Base-by-base conservation (phyloP, 2,797 vertebrate genomes). In the Tragopan temminckii region DNA sequence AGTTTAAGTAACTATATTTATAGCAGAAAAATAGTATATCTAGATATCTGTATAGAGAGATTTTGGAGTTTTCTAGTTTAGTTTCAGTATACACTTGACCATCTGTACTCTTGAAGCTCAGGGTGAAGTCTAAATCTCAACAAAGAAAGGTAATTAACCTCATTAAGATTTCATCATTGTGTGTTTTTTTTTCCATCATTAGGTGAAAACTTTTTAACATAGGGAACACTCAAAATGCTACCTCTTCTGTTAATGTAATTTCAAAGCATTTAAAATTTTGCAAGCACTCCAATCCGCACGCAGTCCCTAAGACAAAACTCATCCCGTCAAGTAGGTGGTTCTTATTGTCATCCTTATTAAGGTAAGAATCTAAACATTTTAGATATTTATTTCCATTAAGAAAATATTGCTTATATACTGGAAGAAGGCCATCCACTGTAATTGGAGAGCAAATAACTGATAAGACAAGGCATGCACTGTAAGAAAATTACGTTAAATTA, bases 291-390 rank as follows among this genome's bases (percentile, higher is more conserved):
- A 45, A 17, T n/a, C 36, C 33, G 27, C 13, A 13, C n/a, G 27
- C 18, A 55, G 64, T 3, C 15, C 15, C 31, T 53, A 23, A 88
- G 11, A 53, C 7, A 75, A 59, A 48, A 12, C 2, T 84, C 6
- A 13, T 55, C 36, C 14, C 82, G 58, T 29, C 11, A 31, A 38
- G n/a, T 27, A 27, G 2, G 13, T 70, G 5, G 9, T 70, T 84
- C 31, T 11, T 75, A 38, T 64, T 29, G 50, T 9, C 15, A 59
- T 2, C 17, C 9, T 17, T 55, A 15, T 33, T 36, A 42, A 46
- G 4, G 2, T 29, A 31, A 55, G 5, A 21, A 1, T n/a, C 5
- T 33, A 3, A 11, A 8, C 33, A 16, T 62, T 16, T 45, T 38
- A 7, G 1, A 16, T 38, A 38, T 40, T 7, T 33, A 43, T 58